These are phyloP conservation scores for Crypturellus tataupa DNA, from an alignment of 2,797 vertebrate species.

Conservation along the genomic window DNA sequence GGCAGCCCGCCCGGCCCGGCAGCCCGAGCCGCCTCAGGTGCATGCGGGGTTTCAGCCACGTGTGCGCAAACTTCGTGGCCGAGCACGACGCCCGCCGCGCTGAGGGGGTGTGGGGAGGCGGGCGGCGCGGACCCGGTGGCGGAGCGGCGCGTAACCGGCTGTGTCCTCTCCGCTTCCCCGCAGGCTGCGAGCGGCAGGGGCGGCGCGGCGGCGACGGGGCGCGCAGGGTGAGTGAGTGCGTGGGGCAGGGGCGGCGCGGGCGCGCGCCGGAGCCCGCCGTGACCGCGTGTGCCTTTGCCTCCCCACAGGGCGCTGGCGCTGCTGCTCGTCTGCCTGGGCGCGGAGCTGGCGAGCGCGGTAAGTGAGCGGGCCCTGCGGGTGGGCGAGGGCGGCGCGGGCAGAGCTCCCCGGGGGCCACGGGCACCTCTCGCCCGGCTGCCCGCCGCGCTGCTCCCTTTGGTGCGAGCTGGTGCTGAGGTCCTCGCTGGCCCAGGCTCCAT, in stretches of 20 bases:
- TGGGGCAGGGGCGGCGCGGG: background rate
- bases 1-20: background rate
- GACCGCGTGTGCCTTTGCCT: conserved; percentile 15
- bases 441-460: background rate
- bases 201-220: background rate
- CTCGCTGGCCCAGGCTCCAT: background rate
- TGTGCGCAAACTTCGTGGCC: background rate
- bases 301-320: conserved; percentile 42
- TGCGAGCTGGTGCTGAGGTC: background rate
- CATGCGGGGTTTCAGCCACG: background rate
- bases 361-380: background rate
- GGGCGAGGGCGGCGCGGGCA: no score
- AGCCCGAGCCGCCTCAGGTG: background rate
- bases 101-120: background rate
- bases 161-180: background rate
- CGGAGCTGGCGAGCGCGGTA: conserved; percentile 60
- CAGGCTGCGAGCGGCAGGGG: background rate
- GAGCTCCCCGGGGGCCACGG: background rate
- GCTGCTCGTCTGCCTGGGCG: conserved; percentile 37
- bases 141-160: background rate
- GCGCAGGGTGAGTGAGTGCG: conserved; percentile 63
- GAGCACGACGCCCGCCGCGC: background rate
- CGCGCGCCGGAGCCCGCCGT: background rate
- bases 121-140: background rate
- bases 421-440: background rate